A percentile compares a stretch with the other conserved stretches of the same genome.
Conservation (phyloP, 1,140 invertebrate species). For the Rhagoletis zephyria region DNA sequence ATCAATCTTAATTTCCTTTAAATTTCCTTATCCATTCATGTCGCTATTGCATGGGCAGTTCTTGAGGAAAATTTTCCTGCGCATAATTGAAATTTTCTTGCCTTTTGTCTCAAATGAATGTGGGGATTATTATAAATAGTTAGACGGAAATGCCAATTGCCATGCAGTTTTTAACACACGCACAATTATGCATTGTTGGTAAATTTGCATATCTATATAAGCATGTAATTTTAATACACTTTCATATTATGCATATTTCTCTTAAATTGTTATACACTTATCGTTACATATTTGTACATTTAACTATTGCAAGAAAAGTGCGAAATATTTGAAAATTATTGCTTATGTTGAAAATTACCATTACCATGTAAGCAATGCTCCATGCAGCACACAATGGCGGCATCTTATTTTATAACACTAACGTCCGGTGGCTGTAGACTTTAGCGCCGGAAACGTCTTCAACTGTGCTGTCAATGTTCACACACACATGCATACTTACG, state of each 20-base stretch:
- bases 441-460: slow-evolving; percentile 5
- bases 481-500: not conserved
- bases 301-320: not conserved
- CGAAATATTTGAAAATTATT: slow-evolving; percentile 17
- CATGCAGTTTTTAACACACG: not conserved
- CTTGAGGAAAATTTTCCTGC: too few species aligned
- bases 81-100: not conserved
- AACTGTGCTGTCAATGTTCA: slow-evolving; percentile 22
- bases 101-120: not conserved
- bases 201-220: too few species aligned
- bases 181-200: not conserved
- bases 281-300: not conserved
- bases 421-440: not conserved
- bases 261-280: not conserved
- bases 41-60: too few species aligned
- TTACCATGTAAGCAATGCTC: not conserved
- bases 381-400: not conserved
- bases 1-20: not conserved
- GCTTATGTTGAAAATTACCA: slow-evolving; percentile 13
- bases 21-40: too few species aligned
- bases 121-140: not conserved
- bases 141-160: not conserved
- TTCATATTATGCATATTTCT: not conserved
- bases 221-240: too few species aligned
- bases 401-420: not conserved